These are phyloP conservation scores for Peromyscus attwateri DNA, from an alignment of 2,797 vertebrate genomes.

Conservation along the genomic window DNA sequence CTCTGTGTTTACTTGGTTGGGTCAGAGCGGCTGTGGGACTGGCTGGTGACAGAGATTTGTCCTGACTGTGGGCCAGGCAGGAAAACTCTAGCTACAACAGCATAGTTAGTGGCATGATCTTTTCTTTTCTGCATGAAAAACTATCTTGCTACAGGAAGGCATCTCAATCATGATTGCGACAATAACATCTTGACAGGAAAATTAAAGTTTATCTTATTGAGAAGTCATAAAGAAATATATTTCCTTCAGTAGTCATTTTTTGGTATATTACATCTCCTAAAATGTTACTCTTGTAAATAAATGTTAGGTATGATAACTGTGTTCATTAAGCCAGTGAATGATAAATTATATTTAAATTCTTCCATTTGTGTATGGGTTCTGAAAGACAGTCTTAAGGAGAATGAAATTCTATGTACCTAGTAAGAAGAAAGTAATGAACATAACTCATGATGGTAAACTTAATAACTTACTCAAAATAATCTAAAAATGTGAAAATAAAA, in stretches of 20 bases:
- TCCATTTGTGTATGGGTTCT: not conserved
- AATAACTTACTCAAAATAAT: slow-evolving; percentile 8
- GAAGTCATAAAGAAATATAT: slow-evolving; percentile 9
- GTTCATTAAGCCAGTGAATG: slow-evolving; percentile 10
- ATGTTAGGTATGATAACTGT: not conserved
- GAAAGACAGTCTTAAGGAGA: not conserved
- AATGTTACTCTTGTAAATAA: not conserved
- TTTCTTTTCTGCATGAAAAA: not conserved
- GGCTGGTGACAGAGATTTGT: too few relatives aligned
- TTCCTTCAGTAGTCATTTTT: not conserved
- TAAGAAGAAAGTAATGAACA: not conserved
- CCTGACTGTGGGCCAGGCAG: too few relatives aligned
- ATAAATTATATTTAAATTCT: slow-evolving; percentile 6
- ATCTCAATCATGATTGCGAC: not conserved
- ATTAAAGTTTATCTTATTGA: not conserved
- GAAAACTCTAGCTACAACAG: too few relatives aligned
- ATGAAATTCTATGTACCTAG: not conserved
- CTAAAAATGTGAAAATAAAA: slow-evolving; percentile 30
- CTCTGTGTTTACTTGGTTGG: too few relatives aligned
- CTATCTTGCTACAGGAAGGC: not conserved
- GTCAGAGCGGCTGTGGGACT: too few relatives aligned
- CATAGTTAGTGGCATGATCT: not conserved
- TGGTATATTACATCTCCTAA: not conserved
- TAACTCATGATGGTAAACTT: not conserved
- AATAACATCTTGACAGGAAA: slow-evolving; percentile 40